These are phyloP conservation scores for Stenodera caucasica DNA, from an alignment of 2,888 invertebrate genomes.

Conservation along the genomic window DNA sequence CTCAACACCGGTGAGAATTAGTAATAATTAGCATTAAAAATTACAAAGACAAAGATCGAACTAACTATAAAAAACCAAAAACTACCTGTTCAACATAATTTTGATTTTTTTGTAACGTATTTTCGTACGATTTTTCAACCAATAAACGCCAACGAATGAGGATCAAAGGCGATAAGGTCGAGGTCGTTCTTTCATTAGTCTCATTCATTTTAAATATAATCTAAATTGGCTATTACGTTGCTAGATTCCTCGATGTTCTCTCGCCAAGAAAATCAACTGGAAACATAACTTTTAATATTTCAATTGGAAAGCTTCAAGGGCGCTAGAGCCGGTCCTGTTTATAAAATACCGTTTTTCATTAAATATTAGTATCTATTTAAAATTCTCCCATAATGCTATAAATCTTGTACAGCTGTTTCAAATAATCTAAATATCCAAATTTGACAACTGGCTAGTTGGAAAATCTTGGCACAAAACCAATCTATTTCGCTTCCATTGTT, in stretches of 20 bases:
- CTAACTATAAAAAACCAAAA: too few relatives aligned
- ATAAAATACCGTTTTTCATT: too few relatives aligned
- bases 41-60: too few relatives aligned
- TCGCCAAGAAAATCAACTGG: too few relatives aligned
- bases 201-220: not conserved
- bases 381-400: not conserved
- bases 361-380: not conserved
- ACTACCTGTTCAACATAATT: too few relatives aligned
- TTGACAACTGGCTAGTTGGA: conserved; percentile 6
- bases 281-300: too few relatives aligned
- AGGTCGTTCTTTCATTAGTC: not conserved
- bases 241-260: too few relatives aligned
- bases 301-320: too few relatives aligned
- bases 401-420: conserved; percentile 1
- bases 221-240: too few relatives aligned
- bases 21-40: not conserved
- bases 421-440: conserved; percentile 12
- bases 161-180: conserved; percentile 3
- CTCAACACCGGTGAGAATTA: not conserved
- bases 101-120: not conserved
- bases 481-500: conserved; percentile 34
- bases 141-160: not conserved
- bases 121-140: not conserved
- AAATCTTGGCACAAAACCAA: conserved; percentile 9
- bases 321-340: too few relatives aligned